Conservation (phyloP, 2,797 vertebrate genomes). For the Channa striata region DNA sequence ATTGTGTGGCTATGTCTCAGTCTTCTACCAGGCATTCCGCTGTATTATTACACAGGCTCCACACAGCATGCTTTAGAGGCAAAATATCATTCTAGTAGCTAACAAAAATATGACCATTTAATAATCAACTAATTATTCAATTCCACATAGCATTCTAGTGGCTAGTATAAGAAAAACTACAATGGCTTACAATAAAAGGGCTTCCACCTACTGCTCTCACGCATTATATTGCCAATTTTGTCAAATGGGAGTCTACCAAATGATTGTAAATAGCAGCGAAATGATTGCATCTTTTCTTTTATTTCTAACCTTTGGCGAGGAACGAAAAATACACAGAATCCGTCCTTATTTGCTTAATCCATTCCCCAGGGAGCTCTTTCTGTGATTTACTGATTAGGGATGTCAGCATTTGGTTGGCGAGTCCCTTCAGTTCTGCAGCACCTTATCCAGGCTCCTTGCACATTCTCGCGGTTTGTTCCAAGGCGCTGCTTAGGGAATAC, state of each 20-base stretch:
- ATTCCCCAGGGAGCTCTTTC: slow-evolving; percentile 68
- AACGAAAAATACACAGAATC: slow-evolving; percentile 51
- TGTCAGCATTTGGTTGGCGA: slow-evolving; percentile 77
- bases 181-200: slow-evolving; percentile 78
- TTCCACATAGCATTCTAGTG: slow-evolving; percentile 78
- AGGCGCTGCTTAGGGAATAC: slow-evolving; percentile 79
- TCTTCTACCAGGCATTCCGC: slow-evolving; percentile 84
- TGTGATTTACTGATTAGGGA: slow-evolving; percentile 79
- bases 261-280: slow-evolving; percentile 88
- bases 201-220: slow-evolving; percentile 72
- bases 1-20: slow-evolving; percentile 83
- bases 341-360: slow-evolving; percentile 83
- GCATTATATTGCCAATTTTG: slow-evolving; percentile 78
- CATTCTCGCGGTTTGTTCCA: slow-evolving; percentile 74
- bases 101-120: slow-evolving; percentile 81
- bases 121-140: slow-evolving; percentile 58
- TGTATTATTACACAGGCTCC: slow-evolving; percentile 83
- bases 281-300: slow-evolving; percentile 80
- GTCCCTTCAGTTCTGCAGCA: slow-evolving; percentile 74
- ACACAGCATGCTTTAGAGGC: slow-evolving; percentile 86
- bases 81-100: slow-evolving; percentile 85
- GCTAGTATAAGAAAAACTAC: slow-evolving; percentile 71
- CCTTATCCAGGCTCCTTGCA: slow-evolving; percentile 64
- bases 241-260: slow-evolving; percentile 72
- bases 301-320: slow-evolving; percentile 81